Conservation (phyloP, 2,797 vertebrate species). For the Enteromius fasciolatus region DNA sequence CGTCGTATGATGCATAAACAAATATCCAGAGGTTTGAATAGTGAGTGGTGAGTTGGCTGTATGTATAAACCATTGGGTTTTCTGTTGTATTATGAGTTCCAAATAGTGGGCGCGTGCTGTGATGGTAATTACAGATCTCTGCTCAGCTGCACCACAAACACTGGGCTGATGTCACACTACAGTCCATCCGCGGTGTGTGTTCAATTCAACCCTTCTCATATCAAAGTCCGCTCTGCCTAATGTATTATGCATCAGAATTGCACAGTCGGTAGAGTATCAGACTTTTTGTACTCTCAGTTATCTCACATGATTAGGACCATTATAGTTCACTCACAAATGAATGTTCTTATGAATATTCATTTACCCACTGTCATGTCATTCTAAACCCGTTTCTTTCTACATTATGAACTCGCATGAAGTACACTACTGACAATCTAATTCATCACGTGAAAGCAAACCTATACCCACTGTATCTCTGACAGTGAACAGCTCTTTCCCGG, state of each 20-base stretch:
- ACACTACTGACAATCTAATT: neutral
- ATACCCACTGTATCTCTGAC: neutral
- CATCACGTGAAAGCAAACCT: neutral
- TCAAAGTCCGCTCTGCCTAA: constrained; percentile 10
- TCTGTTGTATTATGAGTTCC: constrained; percentile 13
- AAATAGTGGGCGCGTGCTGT: constrained; percentile 22
- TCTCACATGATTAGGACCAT: constrained; percentile 3
- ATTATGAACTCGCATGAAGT: neutral
- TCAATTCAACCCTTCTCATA: constrained; percentile 20
- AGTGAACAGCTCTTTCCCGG: constrained; percentile 10
- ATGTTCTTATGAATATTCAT: neutral
- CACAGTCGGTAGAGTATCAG: neutral
- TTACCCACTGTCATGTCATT: neutral
- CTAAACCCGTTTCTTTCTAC: neutral
- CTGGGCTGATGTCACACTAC: constrained; percentile 34
- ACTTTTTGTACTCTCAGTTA: constrained; percentile 6
- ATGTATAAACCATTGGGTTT: constrained; percentile 15
- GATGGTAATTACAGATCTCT: constrained; percentile 40
- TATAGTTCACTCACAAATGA: neutral
- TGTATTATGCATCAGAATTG: constrained; percentile 5
- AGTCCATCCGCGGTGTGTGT: constrained; percentile 18
- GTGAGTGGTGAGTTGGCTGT: neutral
- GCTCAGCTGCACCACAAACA: constrained; percentile 31
- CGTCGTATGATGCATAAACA: constrained; percentile 13
- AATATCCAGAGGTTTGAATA: constrained; percentile 1